phyloP scores from a whole-genome alignment of 2,113 vertebrate genomes.

The Melanerpes formicivorus region DNA sequence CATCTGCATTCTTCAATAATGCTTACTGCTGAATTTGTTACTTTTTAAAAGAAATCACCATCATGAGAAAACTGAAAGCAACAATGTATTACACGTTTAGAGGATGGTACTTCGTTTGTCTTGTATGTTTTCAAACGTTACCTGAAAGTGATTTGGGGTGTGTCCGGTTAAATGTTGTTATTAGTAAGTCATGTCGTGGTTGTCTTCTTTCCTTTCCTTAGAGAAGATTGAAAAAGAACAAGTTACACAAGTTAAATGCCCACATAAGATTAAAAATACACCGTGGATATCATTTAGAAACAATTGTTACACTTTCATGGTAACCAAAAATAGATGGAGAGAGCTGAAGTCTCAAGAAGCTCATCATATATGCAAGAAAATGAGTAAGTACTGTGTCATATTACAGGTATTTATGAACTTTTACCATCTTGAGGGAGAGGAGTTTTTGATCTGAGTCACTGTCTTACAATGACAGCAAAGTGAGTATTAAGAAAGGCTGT shows the following conservation, averaged over 20 bases:
- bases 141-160: background rate
- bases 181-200: background rate
- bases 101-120: background rate
- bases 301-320: conserved; percentile 90
- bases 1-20: background rate
- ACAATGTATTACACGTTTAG: background rate
- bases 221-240: conserved; percentile 75
- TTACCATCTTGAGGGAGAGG: background rate
- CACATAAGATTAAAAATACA: conserved; percentile 86
- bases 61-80: background rate
- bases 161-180: background rate
- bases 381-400: conserved; percentile 78
- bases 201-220: conserved; percentile 49
- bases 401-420: background rate
- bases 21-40: background rate
- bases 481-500: background rate
- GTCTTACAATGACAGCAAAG: background rate
- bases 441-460: background rate
- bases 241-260: conserved; percentile 79
- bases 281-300: conserved; percentile 93
- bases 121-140: background rate
- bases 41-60: background rate
- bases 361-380: conserved; percentile 79
- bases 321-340: conserved; percentile 79
- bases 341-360: conserved; percentile 58